Evolutionary conservation across 1,140 invertebrate species (phyloP).

Genomic region (Homalodisca vitripennis): DNA sequence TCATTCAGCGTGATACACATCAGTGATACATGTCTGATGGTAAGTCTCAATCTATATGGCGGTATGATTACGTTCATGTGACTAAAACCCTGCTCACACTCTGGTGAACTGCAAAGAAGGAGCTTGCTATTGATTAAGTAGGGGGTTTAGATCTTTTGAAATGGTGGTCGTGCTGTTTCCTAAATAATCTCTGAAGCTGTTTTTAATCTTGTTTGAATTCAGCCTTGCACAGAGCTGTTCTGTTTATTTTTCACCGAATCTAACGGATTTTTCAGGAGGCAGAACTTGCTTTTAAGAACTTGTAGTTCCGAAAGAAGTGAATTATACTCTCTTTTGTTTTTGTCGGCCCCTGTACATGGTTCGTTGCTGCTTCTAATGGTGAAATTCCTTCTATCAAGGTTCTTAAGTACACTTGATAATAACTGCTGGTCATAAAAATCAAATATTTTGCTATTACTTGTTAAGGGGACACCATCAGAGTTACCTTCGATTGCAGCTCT

Average conservation of each 20-base stretch:
- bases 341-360: slow-evolving; percentile 17
- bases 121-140: neutral
- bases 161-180: slow-evolving; percentile 5
- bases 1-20: slow-evolving; percentile 23
- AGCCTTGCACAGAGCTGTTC: slow-evolving; percentile 27
- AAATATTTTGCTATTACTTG: neutral
- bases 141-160: slow-evolving; percentile 14
- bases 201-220: slow-evolving; percentile 28
- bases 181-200: slow-evolving; percentile 29
- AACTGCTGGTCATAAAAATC: slow-evolving; percentile 16
- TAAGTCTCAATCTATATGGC: neutral
- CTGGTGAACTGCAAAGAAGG: slow-evolving; percentile 4
- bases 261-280: slow-evolving; percentile 13
- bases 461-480: slow-evolving; percentile 6
- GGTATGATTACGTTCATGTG: slow-evolving; percentile 3
- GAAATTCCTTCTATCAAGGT: slow-evolving; percentile 25
- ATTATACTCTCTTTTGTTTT: slow-evolving; percentile 6
- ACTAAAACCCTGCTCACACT: slow-evolving; percentile 5
- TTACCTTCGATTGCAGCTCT: slow-evolving; percentile 15
- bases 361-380: slow-evolving; percentile 28
- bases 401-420: slow-evolving; percentile 24
- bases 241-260: slow-evolving; percentile 16
- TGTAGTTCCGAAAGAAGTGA: slow-evolving; percentile 31
- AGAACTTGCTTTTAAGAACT: slow-evolving; percentile 23
- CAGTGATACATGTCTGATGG: slow-evolving; percentile 19